Base-by-base conservation (phyloP, 2,797 vertebrate genomes). In the Centroberyx gerrardi region DNA sequence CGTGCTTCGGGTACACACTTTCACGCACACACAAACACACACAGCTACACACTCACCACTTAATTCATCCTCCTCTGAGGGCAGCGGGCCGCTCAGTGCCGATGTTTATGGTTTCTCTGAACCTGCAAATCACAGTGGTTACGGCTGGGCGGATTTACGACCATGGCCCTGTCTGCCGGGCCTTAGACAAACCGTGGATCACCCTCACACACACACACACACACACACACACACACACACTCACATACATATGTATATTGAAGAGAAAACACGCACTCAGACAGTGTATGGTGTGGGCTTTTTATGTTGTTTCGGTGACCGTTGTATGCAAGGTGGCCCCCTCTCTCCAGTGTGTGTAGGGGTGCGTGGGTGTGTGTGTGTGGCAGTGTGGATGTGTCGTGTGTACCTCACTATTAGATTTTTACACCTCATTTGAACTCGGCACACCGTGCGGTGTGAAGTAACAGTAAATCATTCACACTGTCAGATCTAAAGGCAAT, bases 81-180 rank as follows among this genome's bases (percentile, higher is more conserved):
- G 82, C 87, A 82, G 84, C 70, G 48, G 73, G 69, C 83, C 58
- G 78, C 81, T 90, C 90, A 79, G 75, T 53, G 80, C 76, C 13
- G 58, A 85, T 92, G 91, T 95, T 95, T 94, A 95, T 91, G 91
- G 92, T 90, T 92, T 91, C 91, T 90, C 87, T 83, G 88, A 92
- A 93, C 87, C 91, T 88, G 90, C 90, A 93, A 93, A 94, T 94
- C 93, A 93, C 85, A 0, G 75, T 71, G 73, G 92, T 90, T 91
- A 89, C 69, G 36, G 90, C 86, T 67, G 81, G 82, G 77, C 27
- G 80, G 84, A 94, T 93, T 94, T 93, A 95, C 83, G 85, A 82
- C 72, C 53, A n/a, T 31, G 17, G 75, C 74, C 68, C 82, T 84
- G 88, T 92, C 88, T 64, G 72, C 63, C 52, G 48, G 72, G 79